phyloP scores from a whole-genome alignment of 2,888 invertebrate species.

The Philereme vetulata region DNA sequence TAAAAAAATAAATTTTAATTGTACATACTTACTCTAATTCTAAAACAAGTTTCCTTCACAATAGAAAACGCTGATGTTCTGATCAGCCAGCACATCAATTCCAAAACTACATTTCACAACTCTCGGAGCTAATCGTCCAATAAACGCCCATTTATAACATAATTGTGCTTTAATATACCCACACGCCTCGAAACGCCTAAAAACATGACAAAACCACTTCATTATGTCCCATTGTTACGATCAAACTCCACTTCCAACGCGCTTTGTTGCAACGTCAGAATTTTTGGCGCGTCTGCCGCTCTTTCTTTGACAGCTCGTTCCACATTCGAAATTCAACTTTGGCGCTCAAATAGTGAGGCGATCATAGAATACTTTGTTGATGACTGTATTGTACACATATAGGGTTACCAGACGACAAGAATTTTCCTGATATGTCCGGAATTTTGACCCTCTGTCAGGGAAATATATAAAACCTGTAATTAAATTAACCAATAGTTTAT shows the following conservation, averaged over 20 bases:
- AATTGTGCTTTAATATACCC: conserved; percentile 77
- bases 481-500: too few species aligned
- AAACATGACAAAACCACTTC: conserved; percentile 73
- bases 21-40: too few species aligned
- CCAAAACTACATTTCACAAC: conserved; percentile 53
- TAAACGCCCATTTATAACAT: conserved; percentile 75
- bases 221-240: conserved; percentile 61
- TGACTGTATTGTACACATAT: neutral
- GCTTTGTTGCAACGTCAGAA: conserved; percentile 49
- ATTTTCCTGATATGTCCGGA: too few species aligned
- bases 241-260: conserved; percentile 68
- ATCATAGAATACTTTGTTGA: neutral
- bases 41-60: too few species aligned
- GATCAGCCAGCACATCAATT: conserved; percentile 33
- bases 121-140: conserved; percentile 65
- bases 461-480: too few species aligned
- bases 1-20: too few species aligned
- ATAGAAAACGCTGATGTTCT: conserved; percentile 31
- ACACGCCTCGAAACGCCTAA: conserved; percentile 52
- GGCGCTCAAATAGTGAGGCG: neutral
- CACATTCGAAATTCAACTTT: conserved; percentile 19
- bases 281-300: conserved; percentile 42
- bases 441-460: too few species aligned
- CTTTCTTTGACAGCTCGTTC: conserved; percentile 35
- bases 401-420: too few species aligned